A percentile compares a stretch with the other conserved stretches of the same genome.
Conservation (phyloP, 2,888 invertebrate genomes). For the Gandaritis pyraliata region DNA sequence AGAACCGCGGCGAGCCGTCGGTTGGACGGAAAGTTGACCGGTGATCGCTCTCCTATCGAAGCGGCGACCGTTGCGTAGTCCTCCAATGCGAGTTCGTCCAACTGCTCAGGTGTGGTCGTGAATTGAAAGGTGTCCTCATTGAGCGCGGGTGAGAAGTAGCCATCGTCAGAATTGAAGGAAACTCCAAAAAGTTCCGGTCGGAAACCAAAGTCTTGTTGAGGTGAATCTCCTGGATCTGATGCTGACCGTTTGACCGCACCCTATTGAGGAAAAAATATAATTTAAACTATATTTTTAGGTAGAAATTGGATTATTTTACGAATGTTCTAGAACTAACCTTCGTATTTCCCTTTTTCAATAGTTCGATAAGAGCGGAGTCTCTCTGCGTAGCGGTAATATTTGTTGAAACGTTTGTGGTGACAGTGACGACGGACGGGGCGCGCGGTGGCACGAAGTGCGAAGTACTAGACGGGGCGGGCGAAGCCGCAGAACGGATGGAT, state of each 20-base stretch:
- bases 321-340: conserved; percentile 68
- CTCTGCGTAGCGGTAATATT: conserved; percentile 77
- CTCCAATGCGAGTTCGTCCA: conserved; percentile 86
- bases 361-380: conserved; percentile 91
- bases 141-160: conserved; percentile 86
- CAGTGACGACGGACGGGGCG: conserved; percentile 69
- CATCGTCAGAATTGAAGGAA: conserved; percentile 86
- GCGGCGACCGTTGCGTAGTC: conserved; percentile 85
- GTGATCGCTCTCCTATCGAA: conserved; percentile 84
- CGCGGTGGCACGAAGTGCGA: conserved; percentile 75
- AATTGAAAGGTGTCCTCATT: conserved; percentile 91
- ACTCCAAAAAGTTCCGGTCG: conserved; percentile 86
- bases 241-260: conserved; percentile 88
- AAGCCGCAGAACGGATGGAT: conserved; percentile 65
- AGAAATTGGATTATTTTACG: conserved; percentile 1
- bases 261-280: conserved; percentile 45
- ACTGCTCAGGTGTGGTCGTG: conserved; percentile 85
- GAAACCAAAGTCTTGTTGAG: conserved; percentile 84
- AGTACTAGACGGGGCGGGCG: conserved; percentile 75
- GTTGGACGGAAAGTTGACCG: conserved; percentile 86
- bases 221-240: conserved; percentile 89
- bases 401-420: conserved; percentile 62
- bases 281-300: not conserved
- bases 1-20: conserved; percentile 90
- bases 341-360: conserved; percentile 88